phyloP scores from a whole-genome alignment of 2,888 invertebrate genomes.

The Hermaeophaga mercurialis region DNA sequence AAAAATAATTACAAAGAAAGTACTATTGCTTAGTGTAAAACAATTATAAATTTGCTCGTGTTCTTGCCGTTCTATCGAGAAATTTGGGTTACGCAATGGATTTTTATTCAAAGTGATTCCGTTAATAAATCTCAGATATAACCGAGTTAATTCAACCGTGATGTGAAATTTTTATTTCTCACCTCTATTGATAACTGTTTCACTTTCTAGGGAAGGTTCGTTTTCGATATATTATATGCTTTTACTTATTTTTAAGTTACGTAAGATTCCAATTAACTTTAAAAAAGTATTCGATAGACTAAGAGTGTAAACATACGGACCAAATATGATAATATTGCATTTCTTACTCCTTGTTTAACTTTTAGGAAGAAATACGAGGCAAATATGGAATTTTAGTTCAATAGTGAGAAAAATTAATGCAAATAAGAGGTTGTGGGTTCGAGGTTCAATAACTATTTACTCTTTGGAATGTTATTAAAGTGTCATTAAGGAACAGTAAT shows the following conservation, averaged over 20 bases:
- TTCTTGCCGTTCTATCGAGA: constrained; percentile 6
- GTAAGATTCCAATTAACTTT: no score
- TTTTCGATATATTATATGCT: constrained; percentile 1
- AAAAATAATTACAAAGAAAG: constrained; percentile 13
- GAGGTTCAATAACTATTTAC: no score
- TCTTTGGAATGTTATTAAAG: no score
- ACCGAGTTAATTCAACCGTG: constrained; percentile 5
- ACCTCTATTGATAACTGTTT: background rate
- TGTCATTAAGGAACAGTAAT: no score
- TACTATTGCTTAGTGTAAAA: background rate
- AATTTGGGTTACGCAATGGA: constrained; percentile 3
- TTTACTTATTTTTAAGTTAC: constrained; percentile 3
- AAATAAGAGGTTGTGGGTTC: no score
- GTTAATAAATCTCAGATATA: background rate
- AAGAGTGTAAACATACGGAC: no score
- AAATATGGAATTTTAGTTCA: no score
- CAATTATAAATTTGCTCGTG: constrained; percentile 11
- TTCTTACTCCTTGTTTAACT: no score
- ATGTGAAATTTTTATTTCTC: constrained; percentile 14
- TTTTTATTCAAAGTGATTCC: background rate
- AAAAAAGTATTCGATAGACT: no score
- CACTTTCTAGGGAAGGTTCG: constrained; percentile 9
- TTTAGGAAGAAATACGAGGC: no score
- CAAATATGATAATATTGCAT: no score
- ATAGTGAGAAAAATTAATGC: no score